A percentile compares a stretch with the other conserved stretches of the same genome.
Evolutionary conservation across 2,797 vertebrate species (phyloP).

Genomic region (Pseudotriccus pelzelni): DNA sequence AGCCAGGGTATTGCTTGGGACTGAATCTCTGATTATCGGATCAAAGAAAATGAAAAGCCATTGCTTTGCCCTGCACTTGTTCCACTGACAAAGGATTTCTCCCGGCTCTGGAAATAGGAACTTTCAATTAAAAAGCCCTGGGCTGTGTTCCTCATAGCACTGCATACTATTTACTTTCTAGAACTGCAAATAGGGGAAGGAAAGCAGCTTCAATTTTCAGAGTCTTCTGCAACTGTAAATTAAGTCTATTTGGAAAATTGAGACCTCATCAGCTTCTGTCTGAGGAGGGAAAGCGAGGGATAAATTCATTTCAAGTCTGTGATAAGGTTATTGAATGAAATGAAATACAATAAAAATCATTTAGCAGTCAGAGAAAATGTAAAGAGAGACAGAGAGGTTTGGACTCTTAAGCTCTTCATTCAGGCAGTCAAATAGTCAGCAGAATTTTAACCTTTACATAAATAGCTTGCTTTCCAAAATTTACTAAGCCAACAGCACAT

Average conservation of each 20-base stretch:
- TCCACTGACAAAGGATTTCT: not conserved
- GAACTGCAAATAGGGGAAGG: not conserved
- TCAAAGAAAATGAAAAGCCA: not conserved
- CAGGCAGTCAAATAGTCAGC: not conserved
- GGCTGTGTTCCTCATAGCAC: not conserved
- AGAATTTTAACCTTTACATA: not conserved
- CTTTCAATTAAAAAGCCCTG: not conserved
- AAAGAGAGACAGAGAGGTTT: not conserved
- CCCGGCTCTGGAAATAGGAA: not conserved
- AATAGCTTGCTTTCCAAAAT: not conserved
- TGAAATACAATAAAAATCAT: conserved; percentile 10
- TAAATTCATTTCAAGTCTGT: not conserved
- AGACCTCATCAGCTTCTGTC: not conserved
- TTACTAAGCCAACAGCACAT: not conserved
- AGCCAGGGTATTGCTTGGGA: not conserved
- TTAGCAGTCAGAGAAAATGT: not conserved
- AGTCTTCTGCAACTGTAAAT: not conserved
- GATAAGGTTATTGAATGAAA: not conserved
- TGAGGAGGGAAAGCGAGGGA: not conserved
- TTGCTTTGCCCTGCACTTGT: not conserved
- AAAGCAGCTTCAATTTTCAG: not conserved
- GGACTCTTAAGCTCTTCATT: not conserved
- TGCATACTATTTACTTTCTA: not conserved
- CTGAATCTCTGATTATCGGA: too few species aligned
- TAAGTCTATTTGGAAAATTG: not conserved